Evolutionary conservation across 2,797 vertebrate genomes (phyloP).

Genomic region (Rhabdomys pumilio): DNA sequence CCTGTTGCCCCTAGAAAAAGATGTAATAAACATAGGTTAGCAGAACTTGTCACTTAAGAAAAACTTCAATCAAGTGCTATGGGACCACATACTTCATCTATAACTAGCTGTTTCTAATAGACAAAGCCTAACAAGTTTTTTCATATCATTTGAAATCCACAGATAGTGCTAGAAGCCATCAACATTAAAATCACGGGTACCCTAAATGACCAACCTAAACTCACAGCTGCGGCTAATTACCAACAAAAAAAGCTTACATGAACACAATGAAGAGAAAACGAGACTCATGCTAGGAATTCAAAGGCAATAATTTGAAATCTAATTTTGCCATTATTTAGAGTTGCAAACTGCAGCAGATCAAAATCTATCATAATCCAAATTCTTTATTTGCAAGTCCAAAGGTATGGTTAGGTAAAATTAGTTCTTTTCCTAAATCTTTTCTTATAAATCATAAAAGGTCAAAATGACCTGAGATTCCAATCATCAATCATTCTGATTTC

Average conservation of each 20-base stretch:
- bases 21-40: constrained; percentile 76
- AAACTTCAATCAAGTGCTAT: constrained; percentile 10
- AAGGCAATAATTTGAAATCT: not conserved
- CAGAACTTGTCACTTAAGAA: not conserved
- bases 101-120: not conserved
- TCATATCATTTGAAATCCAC: not conserved
- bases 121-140: not conserved
- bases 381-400: not conserved
- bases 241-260: not conserved
- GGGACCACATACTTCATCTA: not conserved
- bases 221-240: not conserved
- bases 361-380: not conserved
- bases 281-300: not conserved
- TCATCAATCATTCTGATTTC: not conserved
- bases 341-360: not conserved
- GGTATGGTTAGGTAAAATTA: not conserved
- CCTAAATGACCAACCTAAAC: not conserved
- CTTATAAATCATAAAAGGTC: not conserved
- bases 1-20: constrained; percentile 94
- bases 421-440: constrained; percentile 18
- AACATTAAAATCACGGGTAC: not conserved
- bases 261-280: not conserved
- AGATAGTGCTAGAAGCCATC: not conserved
- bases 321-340: not conserved
- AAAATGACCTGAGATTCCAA: not conserved